phyloP scores from a whole-genome alignment of 2,113 vertebrate genomes.

The Chlamydotis undulata region DNA sequence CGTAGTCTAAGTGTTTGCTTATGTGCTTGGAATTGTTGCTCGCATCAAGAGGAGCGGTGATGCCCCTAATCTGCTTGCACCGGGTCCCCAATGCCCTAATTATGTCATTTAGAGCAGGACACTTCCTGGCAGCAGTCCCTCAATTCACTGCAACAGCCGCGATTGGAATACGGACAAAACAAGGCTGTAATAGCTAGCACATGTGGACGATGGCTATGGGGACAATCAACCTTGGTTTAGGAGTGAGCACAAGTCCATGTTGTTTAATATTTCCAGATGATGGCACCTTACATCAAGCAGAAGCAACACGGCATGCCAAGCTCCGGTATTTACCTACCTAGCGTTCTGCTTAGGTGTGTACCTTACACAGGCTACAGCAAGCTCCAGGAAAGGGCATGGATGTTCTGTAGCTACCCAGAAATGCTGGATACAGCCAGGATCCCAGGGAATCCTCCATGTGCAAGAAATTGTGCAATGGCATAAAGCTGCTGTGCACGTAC shows the following conservation, averaged over 20 bases:
- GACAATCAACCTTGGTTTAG: conserved; percentile 34
- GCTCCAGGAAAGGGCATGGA: not conserved
- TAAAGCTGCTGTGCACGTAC: not conserved
- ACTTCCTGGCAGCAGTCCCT: conserved; percentile 79
- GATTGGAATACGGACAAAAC: conserved; percentile 63
- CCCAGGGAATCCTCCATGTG: accelerated
- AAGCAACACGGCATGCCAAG: conserved; percentile 26
- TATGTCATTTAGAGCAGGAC: conserved; percentile 76
- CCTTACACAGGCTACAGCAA: not conserved
- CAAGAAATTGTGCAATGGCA: not conserved
- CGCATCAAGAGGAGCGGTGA: conserved; percentile 57
- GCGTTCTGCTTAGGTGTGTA: not conserved
- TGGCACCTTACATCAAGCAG: conserved; percentile 55
- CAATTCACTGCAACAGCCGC: conserved; percentile 58
- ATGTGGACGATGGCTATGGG: conserved; percentile 59
- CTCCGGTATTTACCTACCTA: conserved; percentile 20
- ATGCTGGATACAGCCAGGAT: not conserved
- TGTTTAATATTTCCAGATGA: conserved; percentile 62
- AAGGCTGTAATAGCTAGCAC: conserved; percentile 80
- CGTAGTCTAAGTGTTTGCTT: conserved; percentile 73
- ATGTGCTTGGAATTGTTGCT: conserved; percentile 74
- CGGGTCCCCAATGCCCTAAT: conserved; percentile 71
- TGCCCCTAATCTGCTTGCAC: conserved; percentile 72
- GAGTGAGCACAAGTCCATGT: conserved; percentile 47
- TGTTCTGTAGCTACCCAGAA: not conserved